Base-by-base conservation (phyloP, 2,797 vertebrate species). In the Enteromius fasciolatus region DNA sequence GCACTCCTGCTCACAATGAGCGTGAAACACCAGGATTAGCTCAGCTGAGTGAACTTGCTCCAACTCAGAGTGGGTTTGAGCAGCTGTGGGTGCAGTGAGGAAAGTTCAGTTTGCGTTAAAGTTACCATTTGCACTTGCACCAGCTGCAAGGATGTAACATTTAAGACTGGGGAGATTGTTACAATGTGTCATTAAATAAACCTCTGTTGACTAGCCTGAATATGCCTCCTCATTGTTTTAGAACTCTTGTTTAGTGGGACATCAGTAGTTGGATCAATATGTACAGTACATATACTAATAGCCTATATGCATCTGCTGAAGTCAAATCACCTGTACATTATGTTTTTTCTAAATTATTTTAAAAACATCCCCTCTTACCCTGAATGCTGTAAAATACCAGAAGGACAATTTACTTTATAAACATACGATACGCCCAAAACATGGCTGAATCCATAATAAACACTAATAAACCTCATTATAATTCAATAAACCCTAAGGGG, bases 1-100 rank as follows among this genome's bases (percentile, higher is more conserved):
- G 94, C 94, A 95, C 85, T 94, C 89, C 89, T 44, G 89, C 81
- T 79, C 69, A 94, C 93, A 94, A 94, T 91, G 86, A 90, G 82
- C 78, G 86, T 85, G 87, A 90, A 92, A 93, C 93, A 87, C 83
- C 87, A 86, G 93, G 93, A 94, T 94, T 93, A 94, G 82, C 80
- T 73, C 46, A 48, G 46, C 46, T 15, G 52, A 31, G 81, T 39
- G 84, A 74, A 78, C 31, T 25, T 50, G 68, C 25, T 72, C 52
- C 67, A 70, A 2, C 54, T 72, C 28, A 50, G 78, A 23, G 78
- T 39, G 12, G 14, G 3, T 23, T 17, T 39, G 66, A 31, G 78
- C 68, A 72, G 39, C 39, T 61, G 18, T 61, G 39, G 66, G n/a
- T 54, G n/a, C 48, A 69, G 20, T 20, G 25, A 33, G 20, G 14